Percentiles rank a stretch among this genome's conserved stretches.
phyloP scores from a whole-genome alignment of 2,113 vertebrate species.

The Shinisaurus crocodilurus region DNA sequence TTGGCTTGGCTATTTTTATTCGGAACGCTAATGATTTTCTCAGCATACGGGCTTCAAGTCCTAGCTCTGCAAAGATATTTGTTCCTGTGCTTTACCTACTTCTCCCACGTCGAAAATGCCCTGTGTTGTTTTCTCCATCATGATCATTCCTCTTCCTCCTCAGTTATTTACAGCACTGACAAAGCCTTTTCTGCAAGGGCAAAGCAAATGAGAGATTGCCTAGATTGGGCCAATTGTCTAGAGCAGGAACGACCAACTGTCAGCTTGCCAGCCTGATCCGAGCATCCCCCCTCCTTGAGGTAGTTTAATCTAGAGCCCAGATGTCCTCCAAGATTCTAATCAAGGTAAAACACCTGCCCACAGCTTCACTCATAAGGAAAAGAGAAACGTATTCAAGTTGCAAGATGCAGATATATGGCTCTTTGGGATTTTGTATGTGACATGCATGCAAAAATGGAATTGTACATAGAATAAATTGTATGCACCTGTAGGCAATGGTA shows the following conservation, averaged over 20 bases:
- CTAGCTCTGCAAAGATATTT: constrained; percentile 24
- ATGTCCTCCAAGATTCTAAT: neutral
- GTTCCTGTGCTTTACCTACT: constrained; percentile 10
- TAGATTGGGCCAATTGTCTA: fast-evolving
- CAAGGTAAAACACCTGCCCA: neutral
- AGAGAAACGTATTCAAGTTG: neutral
- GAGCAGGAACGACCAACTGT: neutral
- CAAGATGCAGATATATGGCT: neutral
- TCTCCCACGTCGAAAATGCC: neutral
- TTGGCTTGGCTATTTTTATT: constrained; percentile 59
- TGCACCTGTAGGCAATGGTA: neutral
- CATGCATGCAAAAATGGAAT: neutral
- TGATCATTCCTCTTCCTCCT: neutral
- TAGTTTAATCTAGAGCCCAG: neutral
- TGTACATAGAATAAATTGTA: neutral
- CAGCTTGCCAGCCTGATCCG: neutral
- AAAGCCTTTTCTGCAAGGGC: neutral
- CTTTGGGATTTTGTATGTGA: neutral
- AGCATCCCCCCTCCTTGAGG: no score
- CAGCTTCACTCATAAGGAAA: neutral
- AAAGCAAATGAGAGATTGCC: neutral
- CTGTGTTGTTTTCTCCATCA: neutral
- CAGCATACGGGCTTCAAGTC: constrained; percentile 18
- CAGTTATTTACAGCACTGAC: neutral
- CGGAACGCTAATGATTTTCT: constrained; percentile 31